phyloP scores from a whole-genome alignment of 2,888 invertebrate species.

The Acholoe squamosa region DNA sequence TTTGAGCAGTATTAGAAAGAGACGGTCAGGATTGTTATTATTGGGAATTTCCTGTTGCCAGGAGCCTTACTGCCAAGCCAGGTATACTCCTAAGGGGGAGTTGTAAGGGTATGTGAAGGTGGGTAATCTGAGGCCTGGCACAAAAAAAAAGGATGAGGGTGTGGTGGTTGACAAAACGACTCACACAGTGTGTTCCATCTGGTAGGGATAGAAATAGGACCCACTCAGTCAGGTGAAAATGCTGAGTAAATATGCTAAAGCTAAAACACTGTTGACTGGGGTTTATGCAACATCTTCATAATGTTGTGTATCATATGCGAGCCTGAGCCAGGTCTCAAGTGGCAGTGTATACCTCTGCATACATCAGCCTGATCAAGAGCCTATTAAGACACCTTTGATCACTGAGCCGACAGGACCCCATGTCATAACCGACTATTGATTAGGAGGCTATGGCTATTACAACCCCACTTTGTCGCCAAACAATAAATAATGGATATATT shows the following conservation, averaged over 20 bases:
- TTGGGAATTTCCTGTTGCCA: too few relatives aligned
- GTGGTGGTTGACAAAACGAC: not conserved
- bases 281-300: not conserved
- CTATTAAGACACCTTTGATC: constrained; percentile 4
- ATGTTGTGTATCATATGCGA: not conserved
- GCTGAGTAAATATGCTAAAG: not conserved
- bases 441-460: too few relatives aligned
- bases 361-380: not conserved
- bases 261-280: not conserved
- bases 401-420: not conserved
- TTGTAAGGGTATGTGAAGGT: not conserved
- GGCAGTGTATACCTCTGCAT: not conserved
- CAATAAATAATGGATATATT: too few relatives aligned
- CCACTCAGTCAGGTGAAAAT: not conserved
- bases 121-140: not conserved
- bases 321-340: not conserved
- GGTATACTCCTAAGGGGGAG: too few relatives aligned
- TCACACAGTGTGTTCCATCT: not conserved
- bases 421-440: too few relatives aligned
- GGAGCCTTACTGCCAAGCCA: too few relatives aligned
- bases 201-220: not conserved
- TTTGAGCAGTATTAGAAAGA: too few relatives aligned
- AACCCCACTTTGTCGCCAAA: too few relatives aligned
- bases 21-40: too few relatives aligned
- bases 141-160: not conserved